Evolutionary conservation across 2,888 invertebrate species (phyloP).

Genomic region (Drosophila incognita): DNA sequence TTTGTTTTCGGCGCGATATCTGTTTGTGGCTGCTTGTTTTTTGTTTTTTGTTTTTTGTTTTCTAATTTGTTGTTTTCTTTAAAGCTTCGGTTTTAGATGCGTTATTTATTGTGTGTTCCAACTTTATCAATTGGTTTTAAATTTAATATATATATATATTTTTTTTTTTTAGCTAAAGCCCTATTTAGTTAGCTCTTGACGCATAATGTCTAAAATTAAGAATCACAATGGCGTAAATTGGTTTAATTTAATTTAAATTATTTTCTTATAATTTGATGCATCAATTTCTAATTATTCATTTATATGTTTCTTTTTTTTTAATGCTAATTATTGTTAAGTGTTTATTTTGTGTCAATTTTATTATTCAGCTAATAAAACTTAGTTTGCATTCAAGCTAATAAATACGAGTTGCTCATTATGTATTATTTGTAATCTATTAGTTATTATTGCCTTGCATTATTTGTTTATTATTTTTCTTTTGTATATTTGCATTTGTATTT

Average conservation of each 20-base stretch:
- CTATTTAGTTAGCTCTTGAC: constrained; percentile 29
- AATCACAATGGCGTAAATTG: constrained; percentile 84
- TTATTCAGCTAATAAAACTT: constrained; percentile 37
- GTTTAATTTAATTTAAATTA: constrained; percentile 17
- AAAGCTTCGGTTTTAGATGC: constrained; percentile 42
- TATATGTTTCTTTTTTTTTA: constrained; percentile 33
- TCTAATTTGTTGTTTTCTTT: constrained; percentile 23
- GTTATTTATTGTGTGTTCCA: constrained; percentile 13
- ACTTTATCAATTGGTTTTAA: constrained; percentile 22
- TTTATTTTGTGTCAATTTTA: constrained; percentile 46
- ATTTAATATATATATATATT: constrained; percentile 2
- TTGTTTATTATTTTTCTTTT: constrained; percentile 28
- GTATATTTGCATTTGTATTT: constrained; percentile 35
- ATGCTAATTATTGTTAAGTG: constrained; percentile 74
- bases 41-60: background rate
- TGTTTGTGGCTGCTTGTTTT: constrained; percentile 31
- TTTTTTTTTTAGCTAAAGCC: constrained; percentile 20
- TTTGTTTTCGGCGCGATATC: constrained; percentile 54
- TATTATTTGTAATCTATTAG: constrained; percentile 40
- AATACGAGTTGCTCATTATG: constrained; percentile 31
- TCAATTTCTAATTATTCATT: constrained; percentile 28
- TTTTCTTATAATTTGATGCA: constrained; percentile 28
- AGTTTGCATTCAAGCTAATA: constrained; percentile 28
- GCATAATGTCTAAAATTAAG: constrained; percentile 81
- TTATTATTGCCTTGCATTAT: constrained; percentile 71